A percentile compares a stretch with the other conserved stretches of the same genome.
Conservation (phyloP, 92 coral and sea anemone genomes). For the Micromussa lordhowensis region DNA sequence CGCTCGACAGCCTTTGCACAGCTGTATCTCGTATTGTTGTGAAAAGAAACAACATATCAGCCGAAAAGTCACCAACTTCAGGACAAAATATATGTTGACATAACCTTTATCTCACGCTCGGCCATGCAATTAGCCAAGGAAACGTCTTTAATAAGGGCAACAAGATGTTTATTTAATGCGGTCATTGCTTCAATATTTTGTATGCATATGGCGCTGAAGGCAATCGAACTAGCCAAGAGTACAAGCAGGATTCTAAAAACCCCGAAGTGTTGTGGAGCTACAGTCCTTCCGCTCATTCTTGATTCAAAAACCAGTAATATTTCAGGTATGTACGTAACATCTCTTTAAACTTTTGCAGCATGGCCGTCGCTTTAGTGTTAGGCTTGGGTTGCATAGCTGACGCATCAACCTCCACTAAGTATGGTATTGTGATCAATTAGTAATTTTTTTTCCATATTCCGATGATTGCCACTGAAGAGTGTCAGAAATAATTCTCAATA, state of each 20-base stretch:
- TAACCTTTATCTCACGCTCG: not conserved
- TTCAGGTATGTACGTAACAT: not conserved
- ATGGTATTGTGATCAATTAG: not conserved
- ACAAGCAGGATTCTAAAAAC: not conserved
- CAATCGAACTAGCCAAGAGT: not conserved
- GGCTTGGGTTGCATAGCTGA: not conserved
- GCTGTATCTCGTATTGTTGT: not conserved
- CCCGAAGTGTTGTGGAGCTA: not conserved
- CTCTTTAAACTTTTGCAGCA: not conserved
- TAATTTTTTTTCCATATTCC: not conserved
- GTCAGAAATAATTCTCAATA: not conserved
- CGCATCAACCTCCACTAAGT: not conserved
- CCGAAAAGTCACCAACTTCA: not conserved
- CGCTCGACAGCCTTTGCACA: not conserved
- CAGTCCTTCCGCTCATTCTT: not conserved
- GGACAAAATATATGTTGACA: not conserved
- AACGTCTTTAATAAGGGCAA: not conserved
- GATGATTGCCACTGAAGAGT: not conserved
- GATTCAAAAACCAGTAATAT: not conserved
- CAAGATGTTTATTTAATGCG: not conserved
- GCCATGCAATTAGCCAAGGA: conserved; percentile 1
- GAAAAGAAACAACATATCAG: not conserved
- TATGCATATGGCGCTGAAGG: not conserved
- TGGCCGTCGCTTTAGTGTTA: not conserved
- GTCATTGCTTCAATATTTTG: not conserved